phyloP scores from a whole-genome alignment of 2,888 invertebrate species.

The Drosophila histrio region DNA sequence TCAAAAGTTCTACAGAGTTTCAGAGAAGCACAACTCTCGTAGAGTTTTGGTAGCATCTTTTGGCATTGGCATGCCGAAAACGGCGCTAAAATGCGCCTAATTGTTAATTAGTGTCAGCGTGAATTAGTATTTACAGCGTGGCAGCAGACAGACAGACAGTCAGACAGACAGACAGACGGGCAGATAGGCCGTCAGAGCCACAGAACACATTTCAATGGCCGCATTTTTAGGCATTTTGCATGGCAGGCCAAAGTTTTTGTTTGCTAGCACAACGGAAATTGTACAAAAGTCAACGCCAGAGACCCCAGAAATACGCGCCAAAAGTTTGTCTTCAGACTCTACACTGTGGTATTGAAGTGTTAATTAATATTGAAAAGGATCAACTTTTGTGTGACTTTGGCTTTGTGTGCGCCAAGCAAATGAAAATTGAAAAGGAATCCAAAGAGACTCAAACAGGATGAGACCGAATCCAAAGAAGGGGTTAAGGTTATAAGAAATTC shows the following conservation, averaged over 20 bases:
- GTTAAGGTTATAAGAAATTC: constrained; percentile 23
- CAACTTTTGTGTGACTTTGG: constrained; percentile 80
- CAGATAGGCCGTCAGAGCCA: constrained; percentile 2
- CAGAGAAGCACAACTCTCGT: constrained; percentile 28
- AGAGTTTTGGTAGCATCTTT: constrained; percentile 14
- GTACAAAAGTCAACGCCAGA: constrained; percentile 68
- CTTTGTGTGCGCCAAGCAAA: constrained; percentile 61
- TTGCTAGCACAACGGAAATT: constrained; percentile 59
- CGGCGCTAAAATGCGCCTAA: constrained; percentile 77
- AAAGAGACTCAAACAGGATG: constrained; percentile 18
- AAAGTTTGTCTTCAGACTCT: constrained; percentile 65
- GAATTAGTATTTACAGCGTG: constrained; percentile 67
- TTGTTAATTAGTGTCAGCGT: constrained; percentile 82
- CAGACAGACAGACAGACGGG: neutral
- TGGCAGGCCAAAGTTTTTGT: constrained; percentile 56
- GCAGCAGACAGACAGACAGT: constrained; percentile 17
- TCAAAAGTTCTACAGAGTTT: constrained; percentile 60
- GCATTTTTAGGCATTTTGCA: constrained; percentile 70
- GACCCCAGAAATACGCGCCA: constrained; percentile 36
- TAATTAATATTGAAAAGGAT: constrained; percentile 83
- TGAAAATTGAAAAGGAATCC: constrained; percentile 69
- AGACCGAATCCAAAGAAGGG: neutral
- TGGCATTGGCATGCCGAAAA: constrained; percentile 52
- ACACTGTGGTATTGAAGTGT: constrained; percentile 82
- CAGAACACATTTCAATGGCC: constrained; percentile 50